Evolutionary conservation across 1,140 invertebrate species (phyloP), one percentile per base, ranked within the genome.

Genomic region (Drosophila navojoa): DNA sequence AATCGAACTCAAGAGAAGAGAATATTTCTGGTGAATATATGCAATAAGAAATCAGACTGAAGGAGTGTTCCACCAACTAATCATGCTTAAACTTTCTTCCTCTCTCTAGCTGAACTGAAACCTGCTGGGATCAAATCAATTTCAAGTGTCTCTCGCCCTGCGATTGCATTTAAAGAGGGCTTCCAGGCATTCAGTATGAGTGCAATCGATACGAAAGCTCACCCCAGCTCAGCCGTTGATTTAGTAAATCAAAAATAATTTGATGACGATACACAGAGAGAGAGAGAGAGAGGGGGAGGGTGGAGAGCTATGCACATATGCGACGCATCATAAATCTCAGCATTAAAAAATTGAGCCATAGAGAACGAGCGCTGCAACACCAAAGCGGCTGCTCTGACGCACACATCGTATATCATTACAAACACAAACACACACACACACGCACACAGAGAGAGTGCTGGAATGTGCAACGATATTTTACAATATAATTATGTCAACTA

Each of bases 401-500:
- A 72, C 59, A 76, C 55, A 76, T 77, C 74, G 63, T 77, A 79
- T 76, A 81, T 78, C 79, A 73, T 69, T 35, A 40, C 49, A 55
- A 64, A 44, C 53, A 57, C 32, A 32, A 2, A 32, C 6, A 32
- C 6, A 32, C 6, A 32, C 6, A 32, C 6, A 32, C 13, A 38
- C 22, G 52, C 25, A 25, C 13, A 35, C 38, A 38, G 59, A 29
- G 58, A 47, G 67, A 44, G 61, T n/a, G n/a, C 54, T 49, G 61
- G 66, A 68, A 55, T 77, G 74, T 77, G 77, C 67, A 81, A 81
- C 74, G 71, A 85, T 87, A 85, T 85, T 85, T 87, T 81, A 85
- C 81, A 87, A 87, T 85, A 85, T 85, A 85, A 85, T 86, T 85
- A 86, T 86, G 81, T 86, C 81, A 85, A 78, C 78, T 86, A 59